Evolutionary conservation across 2,797 vertebrate species (phyloP).

Genomic region (Lepus townsendii): DNA sequence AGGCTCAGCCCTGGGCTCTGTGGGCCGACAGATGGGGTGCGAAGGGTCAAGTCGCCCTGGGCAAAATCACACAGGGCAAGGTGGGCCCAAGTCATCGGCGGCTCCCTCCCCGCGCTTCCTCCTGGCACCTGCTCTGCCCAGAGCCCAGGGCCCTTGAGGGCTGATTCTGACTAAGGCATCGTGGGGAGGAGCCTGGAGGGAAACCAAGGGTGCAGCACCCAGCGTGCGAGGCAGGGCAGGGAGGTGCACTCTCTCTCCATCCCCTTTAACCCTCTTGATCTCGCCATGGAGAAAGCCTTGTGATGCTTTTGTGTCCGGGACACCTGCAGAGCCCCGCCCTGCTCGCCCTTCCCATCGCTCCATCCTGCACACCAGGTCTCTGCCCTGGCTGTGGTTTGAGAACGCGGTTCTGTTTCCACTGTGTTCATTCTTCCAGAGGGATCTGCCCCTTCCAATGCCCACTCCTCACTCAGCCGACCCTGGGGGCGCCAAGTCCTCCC

Average conservation of each 20-base stretch:
- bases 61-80: too few relatives aligned
- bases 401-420: neutral
- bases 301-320: neutral
- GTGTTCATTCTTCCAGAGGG: neutral
- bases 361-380: neutral
- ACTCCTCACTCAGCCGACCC: neutral
- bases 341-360: constrained; percentile 11
- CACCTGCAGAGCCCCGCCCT: constrained; percentile 31
- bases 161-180: neutral
- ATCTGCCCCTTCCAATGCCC: neutral
- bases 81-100: too few relatives aligned
- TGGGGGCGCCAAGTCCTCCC: neutral
- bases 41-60: too few relatives aligned
- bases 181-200: too few relatives aligned
- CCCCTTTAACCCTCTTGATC: neutral
- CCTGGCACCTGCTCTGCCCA: neutral
- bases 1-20: neutral
- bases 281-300: constrained; percentile 42
- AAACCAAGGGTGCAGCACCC: too few relatives aligned
- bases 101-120: too few relatives aligned
- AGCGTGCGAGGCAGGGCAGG: too few relatives aligned
- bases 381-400: constrained; percentile 33
- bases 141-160: neutral
- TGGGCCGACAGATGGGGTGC: neutral
- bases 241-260: neutral